A percentile compares a stretch with the other conserved stretches of the same genome.
Evolutionary conservation across 2,113 vertebrate genomes (phyloP).

Genomic region (Hucho hucho): DNA sequence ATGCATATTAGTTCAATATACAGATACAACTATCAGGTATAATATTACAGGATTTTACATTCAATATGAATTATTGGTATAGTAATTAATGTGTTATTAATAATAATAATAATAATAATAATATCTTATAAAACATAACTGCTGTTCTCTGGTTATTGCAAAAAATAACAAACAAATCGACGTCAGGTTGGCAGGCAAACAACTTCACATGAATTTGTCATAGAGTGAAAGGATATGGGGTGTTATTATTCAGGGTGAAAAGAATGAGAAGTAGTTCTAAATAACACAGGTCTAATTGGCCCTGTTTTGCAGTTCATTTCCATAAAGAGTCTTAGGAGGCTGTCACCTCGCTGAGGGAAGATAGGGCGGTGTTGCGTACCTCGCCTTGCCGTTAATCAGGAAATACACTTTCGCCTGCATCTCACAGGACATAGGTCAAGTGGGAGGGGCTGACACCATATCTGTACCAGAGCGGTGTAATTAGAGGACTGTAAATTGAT

Average conservation of each 20-base stretch:
- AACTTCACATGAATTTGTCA: slow-evolving; percentile 69
- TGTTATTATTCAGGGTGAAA: slow-evolving; percentile 69
- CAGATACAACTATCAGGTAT: neutral
- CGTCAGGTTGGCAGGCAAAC: slow-evolving; percentile 61
- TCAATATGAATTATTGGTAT: neutral
- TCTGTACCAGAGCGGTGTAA: slow-evolving; percentile 66
- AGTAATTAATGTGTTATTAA: neutral
- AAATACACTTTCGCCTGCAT: slow-evolving; percentile 69
- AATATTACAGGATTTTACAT: neutral
- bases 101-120: neutral
- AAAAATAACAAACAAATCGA: slow-evolving; percentile 28
- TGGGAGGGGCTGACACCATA: slow-evolving; percentile 73
- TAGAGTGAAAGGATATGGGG: slow-evolving; percentile 49
- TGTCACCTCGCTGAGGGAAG: slow-evolving; percentile 69
- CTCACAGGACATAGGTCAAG: slow-evolving; percentile 71
- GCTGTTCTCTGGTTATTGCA: neutral
- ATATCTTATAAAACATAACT: neutral
- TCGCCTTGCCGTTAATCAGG: slow-evolving; percentile 74
- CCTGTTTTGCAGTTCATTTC: slow-evolving; percentile 77
- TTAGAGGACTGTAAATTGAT: slow-evolving; percentile 76
- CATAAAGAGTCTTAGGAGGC: slow-evolving; percentile 72
- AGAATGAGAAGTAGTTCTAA: slow-evolving; percentile 68
- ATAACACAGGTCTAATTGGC: slow-evolving; percentile 79
- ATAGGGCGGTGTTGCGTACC: slow-evolving; percentile 58
- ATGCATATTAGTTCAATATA: neutral